phyloP scores from a whole-genome alignment of 2,797 vertebrate species.

The Percopsis omiscomaycus region DNA sequence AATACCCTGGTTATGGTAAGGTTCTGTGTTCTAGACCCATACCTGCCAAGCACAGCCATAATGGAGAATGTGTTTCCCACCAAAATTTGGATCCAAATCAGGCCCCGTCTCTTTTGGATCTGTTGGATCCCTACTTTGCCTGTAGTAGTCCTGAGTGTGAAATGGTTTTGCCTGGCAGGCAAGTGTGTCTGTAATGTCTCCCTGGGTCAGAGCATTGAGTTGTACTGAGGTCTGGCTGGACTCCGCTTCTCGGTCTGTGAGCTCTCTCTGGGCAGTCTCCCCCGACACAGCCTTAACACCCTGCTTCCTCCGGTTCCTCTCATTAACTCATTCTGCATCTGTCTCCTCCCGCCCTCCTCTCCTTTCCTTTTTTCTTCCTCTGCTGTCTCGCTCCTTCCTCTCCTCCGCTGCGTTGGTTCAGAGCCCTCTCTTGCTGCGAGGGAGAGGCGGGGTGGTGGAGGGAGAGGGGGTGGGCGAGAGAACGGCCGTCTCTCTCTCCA shows the following conservation, averaged over 20 bases:
- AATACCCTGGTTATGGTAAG: slow-evolving; percentile 91
- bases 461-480: slow-evolving; percentile 81
- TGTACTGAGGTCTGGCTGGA: slow-evolving; percentile 63
- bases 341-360: slow-evolving; percentile 72
- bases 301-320: slow-evolving; percentile 75
- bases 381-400: slow-evolving; percentile 43
- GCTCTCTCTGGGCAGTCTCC: slow-evolving; percentile 70
- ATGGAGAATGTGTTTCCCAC: neutral
- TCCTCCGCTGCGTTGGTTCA: slow-evolving; percentile 79
- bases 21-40: slow-evolving; percentile 12
- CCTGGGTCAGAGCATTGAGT: slow-evolving; percentile 42
- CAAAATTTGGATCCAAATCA: neutral
- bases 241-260: slow-evolving; percentile 63
- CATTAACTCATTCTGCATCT: slow-evolving; percentile 79
- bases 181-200: slow-evolving; percentile 31
- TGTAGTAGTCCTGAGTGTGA: slow-evolving; percentile 5
- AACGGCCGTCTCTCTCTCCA: slow-evolving; percentile 83
- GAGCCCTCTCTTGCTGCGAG: slow-evolving; percentile 83
- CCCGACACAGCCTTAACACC: slow-evolving; percentile 73
- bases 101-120: neutral
- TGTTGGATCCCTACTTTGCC: neutral
- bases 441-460: slow-evolving; percentile 83
- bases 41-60: slow-evolving; percentile 54
- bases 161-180: slow-evolving; percentile 58
- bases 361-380: slow-evolving; percentile 30